Evolutionary conservation across 2,888 invertebrate genomes (phyloP), one percentile per base, ranked within the genome.

Genomic region (Operophtera brumata): DNA sequence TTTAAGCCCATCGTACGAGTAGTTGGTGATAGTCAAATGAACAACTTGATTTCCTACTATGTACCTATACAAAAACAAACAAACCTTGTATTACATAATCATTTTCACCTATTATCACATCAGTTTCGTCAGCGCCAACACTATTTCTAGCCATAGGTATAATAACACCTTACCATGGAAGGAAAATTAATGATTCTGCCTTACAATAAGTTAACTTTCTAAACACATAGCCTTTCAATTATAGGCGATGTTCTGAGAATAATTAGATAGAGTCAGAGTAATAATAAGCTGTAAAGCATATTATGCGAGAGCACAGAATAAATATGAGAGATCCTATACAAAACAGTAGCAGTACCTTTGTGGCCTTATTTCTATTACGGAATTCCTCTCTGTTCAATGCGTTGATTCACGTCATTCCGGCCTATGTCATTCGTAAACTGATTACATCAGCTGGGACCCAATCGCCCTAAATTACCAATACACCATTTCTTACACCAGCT

Each of bases 151-250:
- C 26, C 46, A 49, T 46, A 37, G 30, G 30, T 34, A 14, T 51
- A 51, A 51, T 56, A 52, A 35, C 47, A 41, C 41, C 44, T 45
- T 52, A 39, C 51, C 40, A 52, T 48, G 34, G 47, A 52, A 57
- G 48, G 48, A 48, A 54, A 57, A 57, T 54, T 57, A 53, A 57
- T 57, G 57, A 50, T 49, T 26, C 47, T 46, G 42, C 32, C 42
- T 10, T 43, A 43, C 43, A 57, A 54, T 58, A 54, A 50, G 47
- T 54, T 50, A 58, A 58, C 57, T 58, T 58, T 58, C 57, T 58
- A 58, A 58, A 44, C 40, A 57, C 54, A 54, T 57, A 58, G 54
- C 39, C 54, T 50, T 58, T 53, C 53, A 57, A 50, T 58, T 49
- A 58, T 39, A 57, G 52, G 28, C 41, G 48, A 53, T 57, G 52